Evolutionary conservation across 2,797 vertebrate species (phyloP).

Genomic region (Melanotaenia parkinsoni): DNA sequence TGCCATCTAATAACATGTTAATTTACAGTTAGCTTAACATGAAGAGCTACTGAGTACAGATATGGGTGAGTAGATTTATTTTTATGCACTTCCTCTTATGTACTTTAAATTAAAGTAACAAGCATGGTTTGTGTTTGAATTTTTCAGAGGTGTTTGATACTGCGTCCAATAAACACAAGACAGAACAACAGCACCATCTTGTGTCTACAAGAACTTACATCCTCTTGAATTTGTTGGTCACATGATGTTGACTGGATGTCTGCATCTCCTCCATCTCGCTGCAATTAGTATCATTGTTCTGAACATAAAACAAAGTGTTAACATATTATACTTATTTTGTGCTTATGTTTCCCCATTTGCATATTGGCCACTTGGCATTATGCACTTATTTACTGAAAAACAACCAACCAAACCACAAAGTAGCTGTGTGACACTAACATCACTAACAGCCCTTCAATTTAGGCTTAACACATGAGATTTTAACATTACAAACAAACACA

Average conservation of each 20-base stretch:
- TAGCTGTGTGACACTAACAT: background rate
- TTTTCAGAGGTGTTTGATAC: background rate
- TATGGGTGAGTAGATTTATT: background rate
- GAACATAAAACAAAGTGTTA: slow-evolving; percentile 25
- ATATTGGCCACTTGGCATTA: background rate
- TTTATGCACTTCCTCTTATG: background rate
- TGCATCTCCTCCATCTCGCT: slow-evolving; percentile 50
- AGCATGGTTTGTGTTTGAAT: background rate
- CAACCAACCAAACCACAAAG: background rate
- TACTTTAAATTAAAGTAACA: background rate
- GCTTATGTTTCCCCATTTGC: background rate
- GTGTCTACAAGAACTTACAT: slow-evolving; percentile 71
- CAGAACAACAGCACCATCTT: slow-evolving; percentile 72
- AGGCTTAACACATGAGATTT: background rate
- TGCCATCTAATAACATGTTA: too few relatives aligned
- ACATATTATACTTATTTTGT: background rate
- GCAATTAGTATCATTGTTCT: slow-evolving; percentile 29
- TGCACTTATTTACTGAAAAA: background rate
- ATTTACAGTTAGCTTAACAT: background rate
- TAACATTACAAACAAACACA: slow-evolving; percentile 3
- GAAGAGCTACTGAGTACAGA: background rate
- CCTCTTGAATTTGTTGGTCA: slow-evolving; percentile 69
- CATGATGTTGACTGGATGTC: slow-evolving; percentile 11
- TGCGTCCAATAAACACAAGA: background rate
- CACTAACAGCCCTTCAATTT: slow-evolving; percentile 1